A percentile compares a stretch with the other conserved stretches of the same genome.
Evolutionary conservation across 1,140 invertebrate species (phyloP).

Genomic region (Telenomus remus): DNA sequence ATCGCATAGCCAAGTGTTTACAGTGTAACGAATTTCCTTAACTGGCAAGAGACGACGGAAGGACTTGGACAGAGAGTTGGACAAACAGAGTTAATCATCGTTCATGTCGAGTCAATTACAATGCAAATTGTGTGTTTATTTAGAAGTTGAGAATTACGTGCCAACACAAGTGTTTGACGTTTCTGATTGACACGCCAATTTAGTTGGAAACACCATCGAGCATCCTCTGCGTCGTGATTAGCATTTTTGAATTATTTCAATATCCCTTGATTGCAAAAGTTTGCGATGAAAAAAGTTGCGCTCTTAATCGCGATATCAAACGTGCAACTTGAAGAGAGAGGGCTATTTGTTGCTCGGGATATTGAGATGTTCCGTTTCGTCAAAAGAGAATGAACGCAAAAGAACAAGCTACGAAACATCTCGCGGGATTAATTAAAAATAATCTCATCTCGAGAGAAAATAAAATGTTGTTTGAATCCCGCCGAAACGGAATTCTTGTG

Average conservation of each 20-base stretch:
- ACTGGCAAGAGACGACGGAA: conserved; percentile 4
- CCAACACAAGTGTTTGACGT: conserved; percentile 35
- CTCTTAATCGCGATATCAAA: conserved; percentile 9
- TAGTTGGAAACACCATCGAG: conserved; percentile 13
- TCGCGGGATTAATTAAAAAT: too few species aligned
- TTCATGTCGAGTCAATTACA: conserved; percentile 39
- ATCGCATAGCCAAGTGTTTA: background rate
- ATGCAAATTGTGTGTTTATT: conserved; percentile 45
- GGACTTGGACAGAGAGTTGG: conserved; percentile 11
- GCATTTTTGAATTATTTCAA: conserved; percentile 16
- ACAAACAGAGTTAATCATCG: conserved; percentile 32
- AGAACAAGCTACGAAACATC: too few species aligned
- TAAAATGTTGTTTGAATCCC: conserved; percentile 40
- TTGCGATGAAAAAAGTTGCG: conserved; percentile 8
- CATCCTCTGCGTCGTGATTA: conserved; percentile 7
- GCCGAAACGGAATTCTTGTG: conserved; percentile 65
- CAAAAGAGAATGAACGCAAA: too few species aligned
- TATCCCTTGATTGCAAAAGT: conserved; percentile 15
- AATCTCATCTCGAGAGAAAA: too few species aligned
- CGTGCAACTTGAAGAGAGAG: too few species aligned
- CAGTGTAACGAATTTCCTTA: background rate
- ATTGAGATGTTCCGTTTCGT: too few species aligned
- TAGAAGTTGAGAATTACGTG: conserved; percentile 17
- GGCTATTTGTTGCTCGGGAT: too few species aligned
- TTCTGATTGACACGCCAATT: conserved; percentile 37